Evolutionary conservation across 2,113 vertebrate genomes (phyloP), one percentile per base, ranked within the genome.

Genomic region (Coregonus clupeaformis): DNA sequence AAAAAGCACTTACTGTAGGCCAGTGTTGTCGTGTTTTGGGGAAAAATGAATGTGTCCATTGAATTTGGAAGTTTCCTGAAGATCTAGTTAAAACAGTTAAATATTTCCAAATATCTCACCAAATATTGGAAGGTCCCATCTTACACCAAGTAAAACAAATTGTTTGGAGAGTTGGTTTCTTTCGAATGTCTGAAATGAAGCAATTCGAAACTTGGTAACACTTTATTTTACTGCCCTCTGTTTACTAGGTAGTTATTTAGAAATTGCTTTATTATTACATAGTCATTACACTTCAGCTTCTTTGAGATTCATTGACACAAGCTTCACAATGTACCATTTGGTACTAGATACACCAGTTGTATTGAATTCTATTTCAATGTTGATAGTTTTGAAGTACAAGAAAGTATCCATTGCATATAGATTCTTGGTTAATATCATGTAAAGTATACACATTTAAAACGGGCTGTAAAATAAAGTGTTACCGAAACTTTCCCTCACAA

Each of bases 1-100:
- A 91, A 36, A 91, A 91, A 93, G 92, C 93, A 94, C 91, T 94
- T 94, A 90, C 88, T 89, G 85, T 89, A 89, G 70, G 27, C 12
- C 47, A 32, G n/a, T 71, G 59, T 60, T 69, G 30, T 66, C 3
- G 47, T 69, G 73, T 87, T 91, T 87, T 90, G 91, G 88, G 92
- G 77, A 90, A 84, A 85, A 88, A 91, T 91, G 90, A 90, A 88
- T 93, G 92, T 92, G 13, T n/a, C 42, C 42, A 45, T 47, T 24
- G 12, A 42, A 68, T 68, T 45, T 47, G n/a, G 36, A 24, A n/a
- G 42, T 25, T 14, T 68, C 27, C 12, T 20, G 32, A 47, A 68
- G 42, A 68, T 68, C 42, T 68, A 68, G 42, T 24, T 60, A 60
- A n/a, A 60, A 45, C 32, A 14, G 42, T 45, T 4, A 3, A 68